Base-by-base conservation (phyloP, 2,113 vertebrate genomes). In the Pandion haliaetus region DNA sequence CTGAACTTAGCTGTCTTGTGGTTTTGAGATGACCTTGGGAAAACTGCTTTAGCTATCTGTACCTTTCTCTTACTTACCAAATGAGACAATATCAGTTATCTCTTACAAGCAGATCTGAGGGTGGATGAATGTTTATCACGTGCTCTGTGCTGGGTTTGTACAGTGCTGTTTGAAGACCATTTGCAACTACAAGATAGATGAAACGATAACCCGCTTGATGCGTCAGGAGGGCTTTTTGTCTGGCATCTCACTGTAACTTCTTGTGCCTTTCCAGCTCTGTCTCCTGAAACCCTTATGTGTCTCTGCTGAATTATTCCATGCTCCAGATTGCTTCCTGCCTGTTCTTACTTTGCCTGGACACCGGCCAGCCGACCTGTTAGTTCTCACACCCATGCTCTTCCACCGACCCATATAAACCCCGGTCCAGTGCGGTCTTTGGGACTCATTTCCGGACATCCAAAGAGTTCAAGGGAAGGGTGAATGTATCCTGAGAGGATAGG, bases 391-490 rank as follows among this genome's bases (percentile, higher is more conserved):
- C 62, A 0, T 17, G 12, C 29, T 36, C 70, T 25, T 74, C 45
- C 74, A 72, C 40, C 29, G 8, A 40, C 45, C 23, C n/a, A 3
- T 17, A 0, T 0, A 17, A 65, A 34, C n/a, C 44, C 61, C 1
- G 14, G 5, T 21, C 61, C 52, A 6, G 7, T 1, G 3, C 1
- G 1, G 25, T 13, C 19, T 55, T 38, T 0, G 5, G 49, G 25
- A 23, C 45, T 57, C 26, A 0, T 73, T 88, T 85, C 89, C 36
- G 2, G 20, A 23, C 73, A 29, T 84, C 63, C 67, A 29, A 6
- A 2, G 59, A 13, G 66, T 52, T 89, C 67, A 24, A n/a, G 76
- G 86, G 55, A 26, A 70, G 44, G 70, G 26, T 25, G 29, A 9
- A 61, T 1, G 65, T 32, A 20, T 79, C 79, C 86, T 28, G 45